Percentiles rank a stretch among this genome's conserved stretches.
phyloP scores from a whole-genome alignment of 2,888 invertebrate species.

The Ormyrus pomaceus region DNA sequence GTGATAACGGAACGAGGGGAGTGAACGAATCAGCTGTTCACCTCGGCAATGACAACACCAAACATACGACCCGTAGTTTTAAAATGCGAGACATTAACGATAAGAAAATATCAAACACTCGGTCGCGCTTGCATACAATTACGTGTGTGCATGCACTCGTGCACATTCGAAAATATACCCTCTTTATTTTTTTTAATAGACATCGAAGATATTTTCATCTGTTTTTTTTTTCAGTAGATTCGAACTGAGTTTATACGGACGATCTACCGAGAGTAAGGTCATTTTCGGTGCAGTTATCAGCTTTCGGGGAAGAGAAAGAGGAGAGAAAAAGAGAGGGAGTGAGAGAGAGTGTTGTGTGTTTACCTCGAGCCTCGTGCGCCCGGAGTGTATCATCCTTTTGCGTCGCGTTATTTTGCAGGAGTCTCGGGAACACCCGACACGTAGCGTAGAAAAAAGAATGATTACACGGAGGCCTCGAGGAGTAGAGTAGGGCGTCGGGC shows the following conservation, averaged over 20 bases:
- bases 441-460: slow-evolving; percentile 63
- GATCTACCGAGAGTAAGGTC: too few relatives aligned
- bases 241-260: too few relatives aligned
- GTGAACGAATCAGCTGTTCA: slow-evolving; percentile 50
- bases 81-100: neutral
- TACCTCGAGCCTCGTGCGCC: slow-evolving; percentile 76
- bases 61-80: slow-evolving; percentile 24
- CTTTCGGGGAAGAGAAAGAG: neutral
- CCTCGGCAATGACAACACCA: slow-evolving; percentile 44
- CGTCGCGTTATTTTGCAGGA: slow-evolving; percentile 75
- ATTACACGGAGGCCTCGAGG: neutral
- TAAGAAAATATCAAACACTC: neutral
- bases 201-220: neutral
- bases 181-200: slow-evolving; percentile 8
- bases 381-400: slow-evolving; percentile 76
- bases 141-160: neutral
- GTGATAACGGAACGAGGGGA: neutral
- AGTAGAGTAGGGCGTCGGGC: slow-evolving; percentile 49
- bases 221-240: too few relatives aligned
- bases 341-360: slow-evolving; percentile 59
- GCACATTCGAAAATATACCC: neutral
- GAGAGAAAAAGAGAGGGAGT: slow-evolving; percentile 56
- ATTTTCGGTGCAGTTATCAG: too few relatives aligned
- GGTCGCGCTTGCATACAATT: neutral
- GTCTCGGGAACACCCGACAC: slow-evolving; percentile 70